Conservation (phyloP, 2,888 invertebrate genomes). For the Melinaea marsaeus region DNA sequence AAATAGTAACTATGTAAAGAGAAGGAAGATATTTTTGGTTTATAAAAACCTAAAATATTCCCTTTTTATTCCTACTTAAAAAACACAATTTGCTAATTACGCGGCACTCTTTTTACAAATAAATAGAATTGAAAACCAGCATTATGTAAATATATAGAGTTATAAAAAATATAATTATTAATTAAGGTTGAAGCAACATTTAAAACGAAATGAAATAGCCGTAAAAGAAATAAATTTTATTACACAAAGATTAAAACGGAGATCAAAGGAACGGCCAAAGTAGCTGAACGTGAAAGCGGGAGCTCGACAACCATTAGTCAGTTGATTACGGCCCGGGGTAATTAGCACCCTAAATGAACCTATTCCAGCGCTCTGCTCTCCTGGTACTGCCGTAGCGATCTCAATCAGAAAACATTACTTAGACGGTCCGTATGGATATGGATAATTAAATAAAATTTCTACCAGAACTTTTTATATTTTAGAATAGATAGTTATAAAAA, state of each 20-base stretch:
- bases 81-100: no score
- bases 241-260: constrained; percentile 8
- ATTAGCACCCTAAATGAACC: constrained; percentile 71
- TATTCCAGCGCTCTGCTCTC: constrained; percentile 56
- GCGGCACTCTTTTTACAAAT: no score
- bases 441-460: constrained; percentile 2
- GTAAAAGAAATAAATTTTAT: constrained; percentile 8
- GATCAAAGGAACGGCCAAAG: constrained; percentile 29
- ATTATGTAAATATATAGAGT: neutral
- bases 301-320: constrained; percentile 57
- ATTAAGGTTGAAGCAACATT: neutral
- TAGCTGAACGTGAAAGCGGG: constrained; percentile 39
- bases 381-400: constrained; percentile 48
- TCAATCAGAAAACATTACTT: constrained; percentile 46
- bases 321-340: constrained; percentile 62
- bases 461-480: no score
- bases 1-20: no score
- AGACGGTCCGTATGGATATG: constrained; percentile 15
- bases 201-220: constrained; percentile 2
- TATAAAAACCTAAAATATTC: no score
- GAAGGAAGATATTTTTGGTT: no score
- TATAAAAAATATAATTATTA: neutral
- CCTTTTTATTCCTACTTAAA: no score
- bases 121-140: no score
- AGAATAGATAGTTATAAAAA: no score